Percentiles rank a stretch among this genome's conserved stretches.
Evolutionary conservation across 2,797 vertebrate genomes (phyloP).

Genomic region (Scolopax bukidnonensis): DNA sequence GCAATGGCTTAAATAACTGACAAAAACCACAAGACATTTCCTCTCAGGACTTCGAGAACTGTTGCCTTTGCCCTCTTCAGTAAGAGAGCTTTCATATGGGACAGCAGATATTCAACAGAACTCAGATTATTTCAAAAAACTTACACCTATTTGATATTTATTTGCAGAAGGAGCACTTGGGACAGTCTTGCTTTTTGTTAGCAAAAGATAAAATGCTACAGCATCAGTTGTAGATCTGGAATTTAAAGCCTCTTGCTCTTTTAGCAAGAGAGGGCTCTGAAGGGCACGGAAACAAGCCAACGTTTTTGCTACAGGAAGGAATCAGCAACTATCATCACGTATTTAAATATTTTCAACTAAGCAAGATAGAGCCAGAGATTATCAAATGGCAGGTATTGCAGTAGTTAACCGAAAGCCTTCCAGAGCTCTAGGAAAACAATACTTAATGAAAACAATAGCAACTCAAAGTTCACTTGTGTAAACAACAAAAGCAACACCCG

Average conservation of each 20-base stretch:
- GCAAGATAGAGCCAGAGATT: neutral
- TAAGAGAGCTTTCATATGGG: neutral
- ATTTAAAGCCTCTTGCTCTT: neutral
- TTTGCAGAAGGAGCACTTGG: neutral
- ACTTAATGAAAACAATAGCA: neutral
- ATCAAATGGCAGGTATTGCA: neutral
- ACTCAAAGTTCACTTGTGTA: neutral
- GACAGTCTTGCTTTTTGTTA: neutral
- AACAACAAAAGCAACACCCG: neutral
- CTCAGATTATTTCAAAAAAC: neutral
- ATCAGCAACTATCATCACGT: neutral
- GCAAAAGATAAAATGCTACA: neutral
- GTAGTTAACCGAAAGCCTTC: neutral
- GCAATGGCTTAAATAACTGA: neutral
- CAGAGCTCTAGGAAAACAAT: constrained; percentile 10
- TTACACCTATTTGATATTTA: neutral
- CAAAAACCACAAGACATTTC: neutral
- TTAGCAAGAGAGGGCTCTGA: neutral
- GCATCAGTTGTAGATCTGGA: neutral
- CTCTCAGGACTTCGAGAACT: neutral
- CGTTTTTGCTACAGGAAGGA: neutral
- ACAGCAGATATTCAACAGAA: neutral
- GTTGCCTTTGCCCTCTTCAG: neutral
- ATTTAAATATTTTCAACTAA: neutral
- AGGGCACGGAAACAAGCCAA: neutral